A percentile compares a stretch with the other conserved stretches of the same genome.
phyloP scores from a whole-genome alignment of 2,797 vertebrate genomes.

The Scolopax rusticola region DNA sequence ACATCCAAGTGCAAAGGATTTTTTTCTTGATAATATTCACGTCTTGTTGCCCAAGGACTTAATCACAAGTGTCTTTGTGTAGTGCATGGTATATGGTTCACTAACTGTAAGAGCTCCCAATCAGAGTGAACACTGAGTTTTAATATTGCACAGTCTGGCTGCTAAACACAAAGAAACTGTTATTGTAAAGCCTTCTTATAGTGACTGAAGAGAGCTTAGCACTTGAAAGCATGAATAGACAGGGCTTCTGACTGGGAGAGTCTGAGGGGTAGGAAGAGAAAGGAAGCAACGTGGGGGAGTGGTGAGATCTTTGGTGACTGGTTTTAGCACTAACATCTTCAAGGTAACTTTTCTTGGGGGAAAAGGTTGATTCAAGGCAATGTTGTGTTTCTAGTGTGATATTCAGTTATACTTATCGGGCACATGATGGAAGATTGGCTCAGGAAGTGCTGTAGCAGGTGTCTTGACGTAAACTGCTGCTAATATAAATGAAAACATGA shows the following conservation, averaged over 20 bases:
- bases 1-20: not conserved
- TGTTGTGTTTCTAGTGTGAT: not conserved
- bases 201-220: not conserved
- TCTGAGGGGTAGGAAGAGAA: not conserved
- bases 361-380: not conserved
- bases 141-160: not conserved
- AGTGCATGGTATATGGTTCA: not conserved
- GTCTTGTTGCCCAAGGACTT: not conserved
- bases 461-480: not conserved
- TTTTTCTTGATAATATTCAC: not conserved
- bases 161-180: not conserved
- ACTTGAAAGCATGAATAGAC: not conserved
- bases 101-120: not conserved
- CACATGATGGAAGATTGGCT: not conserved
- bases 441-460: not conserved
- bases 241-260: not conserved
- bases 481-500: not conserved
- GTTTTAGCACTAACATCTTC: not conserved
- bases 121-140: not conserved
- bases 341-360: not conserved
- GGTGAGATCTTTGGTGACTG: not conserved
- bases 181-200: not conserved
- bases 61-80: not conserved
- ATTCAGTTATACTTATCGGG: not conserved
- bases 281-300: rapidly evolving